Conservation (phyloP, 2,113 vertebrate species). For the Embiotoca jacksoni region DNA sequence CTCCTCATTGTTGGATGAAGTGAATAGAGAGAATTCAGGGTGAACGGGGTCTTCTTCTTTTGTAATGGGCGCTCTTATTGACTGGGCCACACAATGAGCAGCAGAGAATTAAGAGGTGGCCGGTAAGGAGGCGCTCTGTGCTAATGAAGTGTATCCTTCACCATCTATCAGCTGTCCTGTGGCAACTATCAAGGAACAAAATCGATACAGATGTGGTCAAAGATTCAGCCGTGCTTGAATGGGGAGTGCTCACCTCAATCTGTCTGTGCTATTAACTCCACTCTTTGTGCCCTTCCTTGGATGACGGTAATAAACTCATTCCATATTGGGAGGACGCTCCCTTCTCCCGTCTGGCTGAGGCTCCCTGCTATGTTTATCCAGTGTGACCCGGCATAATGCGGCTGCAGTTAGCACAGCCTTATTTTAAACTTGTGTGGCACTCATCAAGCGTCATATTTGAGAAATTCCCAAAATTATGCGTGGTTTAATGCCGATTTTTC, state of each 20-base stretch:
- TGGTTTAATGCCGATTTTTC: conserved; percentile 11
- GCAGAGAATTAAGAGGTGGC: conserved; percentile 63
- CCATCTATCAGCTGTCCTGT: conserved; percentile 72
- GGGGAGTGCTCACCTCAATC: conserved; percentile 62
- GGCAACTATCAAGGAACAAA: conserved; percentile 69
- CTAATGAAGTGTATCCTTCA: conserved; percentile 79
- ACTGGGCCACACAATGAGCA: conserved; percentile 55
- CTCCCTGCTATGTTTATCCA: conserved; percentile 14
- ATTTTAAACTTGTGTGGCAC: conserved; percentile 15
- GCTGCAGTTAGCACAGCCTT: conserved; percentile 2
- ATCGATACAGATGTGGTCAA: conserved; percentile 80
- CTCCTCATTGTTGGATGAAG: conserved; percentile 57
- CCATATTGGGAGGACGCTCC: conserved; percentile 23
- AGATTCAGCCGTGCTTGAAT: conserved; percentile 72
- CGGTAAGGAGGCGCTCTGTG: conserved; percentile 44
- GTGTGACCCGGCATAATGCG: conserved; percentile 9
- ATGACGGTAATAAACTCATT: conserved; percentile 48
- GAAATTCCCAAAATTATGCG: background rate
- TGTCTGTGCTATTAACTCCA: conserved; percentile 65
- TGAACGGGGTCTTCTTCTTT: conserved; percentile 39
- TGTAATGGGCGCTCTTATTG: conserved; percentile 55
- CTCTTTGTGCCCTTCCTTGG: conserved; percentile 37
- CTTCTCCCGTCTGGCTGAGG: background rate
- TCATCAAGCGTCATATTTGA: background rate
- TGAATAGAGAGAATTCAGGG: conserved; percentile 45